Conservation (phyloP, 2,113 vertebrate species). For the Thalassarche chlororhynchos region DNA sequence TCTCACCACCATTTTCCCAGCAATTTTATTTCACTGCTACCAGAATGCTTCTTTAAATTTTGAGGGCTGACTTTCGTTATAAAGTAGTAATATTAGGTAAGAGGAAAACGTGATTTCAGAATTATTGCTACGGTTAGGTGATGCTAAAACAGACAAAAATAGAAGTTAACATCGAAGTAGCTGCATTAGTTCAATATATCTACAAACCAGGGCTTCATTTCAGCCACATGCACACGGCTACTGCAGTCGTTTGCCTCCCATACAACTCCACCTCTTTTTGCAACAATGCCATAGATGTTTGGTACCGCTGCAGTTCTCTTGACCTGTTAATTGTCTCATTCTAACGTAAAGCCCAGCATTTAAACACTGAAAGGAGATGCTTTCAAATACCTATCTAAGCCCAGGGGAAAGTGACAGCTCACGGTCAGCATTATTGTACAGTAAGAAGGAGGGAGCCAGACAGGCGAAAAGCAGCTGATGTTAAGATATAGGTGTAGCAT, state of each 20-base stretch:
- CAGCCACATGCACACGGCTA: background rate
- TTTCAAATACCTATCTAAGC: background rate
- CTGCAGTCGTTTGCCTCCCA: background rate
- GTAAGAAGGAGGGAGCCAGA: background rate
- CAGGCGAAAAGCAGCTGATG: background rate
- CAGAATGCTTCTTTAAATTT: slow-evolving; percentile 30
- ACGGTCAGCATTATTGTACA: background rate
- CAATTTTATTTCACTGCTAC: slow-evolving; percentile 14
- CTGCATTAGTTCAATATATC: background rate
- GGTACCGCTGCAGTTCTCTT: background rate
- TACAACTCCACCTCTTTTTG: background rate
- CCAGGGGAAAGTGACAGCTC: background rate
- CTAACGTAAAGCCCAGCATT: background rate
- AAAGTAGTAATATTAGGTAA: background rate
- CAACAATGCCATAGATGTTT: background rate
- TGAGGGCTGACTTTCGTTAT: background rate
- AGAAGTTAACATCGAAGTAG: background rate
- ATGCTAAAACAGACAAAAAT: background rate
- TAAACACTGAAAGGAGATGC: background rate
- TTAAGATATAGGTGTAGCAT: background rate
- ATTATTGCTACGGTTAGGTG: background rate
- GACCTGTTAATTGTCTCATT: background rate
- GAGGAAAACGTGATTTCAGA: slow-evolving; percentile 1
- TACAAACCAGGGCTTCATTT: background rate
- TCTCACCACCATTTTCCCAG: slow-evolving; percentile 17